These are phyloP conservation scores for Diaphora mendica DNA, from an alignment of 2,888 invertebrate species.

Conservation along the genomic window DNA sequence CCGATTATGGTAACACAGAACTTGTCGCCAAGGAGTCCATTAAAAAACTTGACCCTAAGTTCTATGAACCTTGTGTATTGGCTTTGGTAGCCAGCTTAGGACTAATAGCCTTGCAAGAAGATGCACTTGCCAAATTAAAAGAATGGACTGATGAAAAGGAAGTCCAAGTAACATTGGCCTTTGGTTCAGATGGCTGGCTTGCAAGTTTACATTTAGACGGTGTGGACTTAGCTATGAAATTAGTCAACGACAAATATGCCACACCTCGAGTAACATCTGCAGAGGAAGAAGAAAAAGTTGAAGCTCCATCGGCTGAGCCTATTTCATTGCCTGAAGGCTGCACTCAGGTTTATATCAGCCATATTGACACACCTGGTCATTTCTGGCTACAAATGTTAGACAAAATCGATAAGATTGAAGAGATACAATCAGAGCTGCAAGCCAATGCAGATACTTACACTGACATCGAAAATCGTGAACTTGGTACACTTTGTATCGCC, in stretches of 20 bases:
- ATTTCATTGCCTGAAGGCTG: slow-evolving; percentile 71
- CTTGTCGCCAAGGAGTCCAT: slow-evolving; percentile 76
- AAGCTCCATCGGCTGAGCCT: slow-evolving; percentile 63
- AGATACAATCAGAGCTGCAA: slow-evolving; percentile 89
- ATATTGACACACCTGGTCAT: slow-evolving; percentile 91
- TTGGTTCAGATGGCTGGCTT: slow-evolving; percentile 85
- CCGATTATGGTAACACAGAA: slow-evolving; percentile 91
- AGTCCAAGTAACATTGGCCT: slow-evolving; percentile 83
- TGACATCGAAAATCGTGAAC: slow-evolving; percentile 85
- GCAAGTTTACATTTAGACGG: slow-evolving; percentile 83
- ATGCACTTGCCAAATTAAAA: slow-evolving; percentile 66
- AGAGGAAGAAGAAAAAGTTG: slow-evolving; percentile 57
- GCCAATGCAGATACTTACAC: slow-evolving; percentile 82
- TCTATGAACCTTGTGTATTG: slow-evolving; percentile 75
- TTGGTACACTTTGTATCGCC: slow-evolving; percentile 90
- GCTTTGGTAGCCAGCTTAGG: slow-evolving; percentile 76
- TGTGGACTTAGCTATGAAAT: slow-evolving; percentile 81
- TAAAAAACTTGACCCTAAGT: slow-evolving; percentile 80
- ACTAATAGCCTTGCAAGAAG: slow-evolving; percentile 74
- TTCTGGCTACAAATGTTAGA: slow-evolving; percentile 91
- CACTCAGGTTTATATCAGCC: slow-evolving; percentile 87
- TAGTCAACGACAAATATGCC: slow-evolving; percentile 77
- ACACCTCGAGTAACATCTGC: slow-evolving; percentile 62
- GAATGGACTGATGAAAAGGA: slow-evolving; percentile 83
- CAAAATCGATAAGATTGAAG: slow-evolving; percentile 84